These are phyloP conservation scores for Acrossocheilus fasciatus DNA, from an alignment of 2,797 vertebrate genomes.

Conservation along the genomic window DNA sequence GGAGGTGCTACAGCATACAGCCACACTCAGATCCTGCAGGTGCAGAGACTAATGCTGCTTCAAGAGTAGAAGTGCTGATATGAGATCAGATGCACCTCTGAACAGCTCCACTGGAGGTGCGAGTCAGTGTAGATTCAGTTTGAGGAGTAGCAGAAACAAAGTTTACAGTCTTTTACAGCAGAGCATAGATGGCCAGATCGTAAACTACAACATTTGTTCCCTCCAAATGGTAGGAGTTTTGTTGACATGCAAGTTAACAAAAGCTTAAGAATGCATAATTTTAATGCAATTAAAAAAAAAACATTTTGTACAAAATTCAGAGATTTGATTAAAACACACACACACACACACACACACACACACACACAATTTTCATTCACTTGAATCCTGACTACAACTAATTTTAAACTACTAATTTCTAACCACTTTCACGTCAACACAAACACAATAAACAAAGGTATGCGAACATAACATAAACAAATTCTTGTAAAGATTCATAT, in stretches of 20 bases:
- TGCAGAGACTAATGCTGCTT: conserved; percentile 35
- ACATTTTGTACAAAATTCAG: background rate
- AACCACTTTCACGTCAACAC: background rate
- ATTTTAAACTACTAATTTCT: background rate
- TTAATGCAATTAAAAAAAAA: background rate
- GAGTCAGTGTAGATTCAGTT: background rate
- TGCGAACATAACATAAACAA: background rate
- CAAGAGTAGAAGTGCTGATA: conserved; percentile 23
- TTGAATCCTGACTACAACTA: background rate
- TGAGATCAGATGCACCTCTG: conserved; percentile 20
- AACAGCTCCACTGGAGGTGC: background rate
- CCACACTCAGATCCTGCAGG: conserved; percentile 36
- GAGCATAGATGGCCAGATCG: background rate
- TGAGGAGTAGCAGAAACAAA: background rate
- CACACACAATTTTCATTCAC: background rate
- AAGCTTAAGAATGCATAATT: background rate
- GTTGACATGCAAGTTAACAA: background rate
- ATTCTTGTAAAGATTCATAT: background rate
- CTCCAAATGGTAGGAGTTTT: background rate
- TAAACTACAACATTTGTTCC: background rate
- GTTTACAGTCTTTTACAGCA: background rate
- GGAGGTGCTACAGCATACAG: conserved; percentile 49
- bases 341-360: too few relatives aligned
- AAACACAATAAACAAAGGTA: background rate
- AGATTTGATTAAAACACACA: background rate